Percentiles rank a stretch among this genome's conserved stretches.
Conservation (phyloP, 2,797 vertebrate genomes). For the Dromococcyx pavoninus region DNA sequence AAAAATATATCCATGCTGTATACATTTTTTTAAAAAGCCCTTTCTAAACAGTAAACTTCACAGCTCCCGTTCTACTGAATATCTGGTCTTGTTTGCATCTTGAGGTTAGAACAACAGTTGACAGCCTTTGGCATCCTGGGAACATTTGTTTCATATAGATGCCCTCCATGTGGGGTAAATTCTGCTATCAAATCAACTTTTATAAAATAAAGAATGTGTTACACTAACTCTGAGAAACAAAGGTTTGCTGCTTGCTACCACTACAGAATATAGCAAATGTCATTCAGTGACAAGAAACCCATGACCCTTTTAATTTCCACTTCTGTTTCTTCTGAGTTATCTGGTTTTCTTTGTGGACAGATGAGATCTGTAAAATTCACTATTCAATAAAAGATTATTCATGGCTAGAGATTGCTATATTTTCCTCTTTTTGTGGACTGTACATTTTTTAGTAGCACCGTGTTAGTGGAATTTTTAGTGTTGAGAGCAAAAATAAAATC, state of each 20-base stretch:
- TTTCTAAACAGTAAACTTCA: neutral
- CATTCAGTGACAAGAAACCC: neutral
- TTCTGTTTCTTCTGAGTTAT: neutral
- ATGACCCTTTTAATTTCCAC: accelerated
- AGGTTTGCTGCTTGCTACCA: neutral
- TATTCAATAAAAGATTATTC: neutral
- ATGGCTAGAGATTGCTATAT: neutral
- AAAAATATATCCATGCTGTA: neutral
- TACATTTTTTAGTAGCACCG: neutral
- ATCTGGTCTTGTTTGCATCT: neutral
- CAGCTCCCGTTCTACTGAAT: neutral
- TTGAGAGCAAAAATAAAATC: neutral
- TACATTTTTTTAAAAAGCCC: accelerated
- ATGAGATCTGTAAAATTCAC: neutral
- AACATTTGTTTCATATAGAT: neutral
- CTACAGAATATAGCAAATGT: neutral
- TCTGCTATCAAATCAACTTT: neutral
- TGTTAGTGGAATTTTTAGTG: neutral
- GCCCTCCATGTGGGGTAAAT: neutral
- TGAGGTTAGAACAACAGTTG: neutral
- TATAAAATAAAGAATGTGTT: neutral
- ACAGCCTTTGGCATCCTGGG: neutral
- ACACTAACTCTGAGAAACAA: neutral
- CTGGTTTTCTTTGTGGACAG: neutral
- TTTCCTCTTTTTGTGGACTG: neutral